phyloP scores from a whole-genome alignment of 1,140 invertebrate species.

The Aphelenchoides besseyi region DNA sequence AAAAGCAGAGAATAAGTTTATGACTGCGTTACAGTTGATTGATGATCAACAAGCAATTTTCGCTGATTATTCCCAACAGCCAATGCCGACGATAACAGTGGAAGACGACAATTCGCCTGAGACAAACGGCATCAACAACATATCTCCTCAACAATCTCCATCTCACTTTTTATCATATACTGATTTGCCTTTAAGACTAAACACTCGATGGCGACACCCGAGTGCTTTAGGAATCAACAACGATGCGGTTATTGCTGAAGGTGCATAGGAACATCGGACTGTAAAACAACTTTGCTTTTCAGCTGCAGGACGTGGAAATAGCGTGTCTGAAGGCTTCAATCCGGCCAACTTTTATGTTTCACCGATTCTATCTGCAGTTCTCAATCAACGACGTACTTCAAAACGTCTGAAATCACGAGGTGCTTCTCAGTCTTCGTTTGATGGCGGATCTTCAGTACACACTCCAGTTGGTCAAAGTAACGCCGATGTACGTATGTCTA shows the following conservation, averaged over 20 bases:
- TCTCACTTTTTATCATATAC: neutral
- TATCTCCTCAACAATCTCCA: neutral
- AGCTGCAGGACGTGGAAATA: neutral
- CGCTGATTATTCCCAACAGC: neutral
- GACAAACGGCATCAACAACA: too few species aligned
- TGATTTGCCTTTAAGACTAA: neutral
- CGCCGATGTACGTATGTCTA: neutral
- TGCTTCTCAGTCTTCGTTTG: neutral
- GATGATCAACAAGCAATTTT: slow-evolving; percentile 28
- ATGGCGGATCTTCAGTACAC: neutral
- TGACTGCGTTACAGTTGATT: slow-evolving; percentile 28
- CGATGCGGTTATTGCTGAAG: neutral
- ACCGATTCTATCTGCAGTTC: neutral
- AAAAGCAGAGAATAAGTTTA: slow-evolving; percentile 28
- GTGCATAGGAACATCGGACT: neutral
- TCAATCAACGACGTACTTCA: neutral
- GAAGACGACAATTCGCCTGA: neutral
- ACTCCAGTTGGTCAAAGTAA: neutral
- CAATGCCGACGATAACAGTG: neutral
- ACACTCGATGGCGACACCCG: slow-evolving; percentile 3
- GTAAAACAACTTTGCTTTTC: neutral
- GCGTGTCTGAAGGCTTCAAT: slow-evolving; percentile 8
- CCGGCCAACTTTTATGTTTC: slow-evolving; percentile 1
- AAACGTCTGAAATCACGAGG: neutral
- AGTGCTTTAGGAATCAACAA: neutral